Percentiles rank a stretch among this genome's conserved stretches.
phyloP scores from a whole-genome alignment of 2,888 invertebrate genomes.

The Arrhopalites spinosus region DNA sequence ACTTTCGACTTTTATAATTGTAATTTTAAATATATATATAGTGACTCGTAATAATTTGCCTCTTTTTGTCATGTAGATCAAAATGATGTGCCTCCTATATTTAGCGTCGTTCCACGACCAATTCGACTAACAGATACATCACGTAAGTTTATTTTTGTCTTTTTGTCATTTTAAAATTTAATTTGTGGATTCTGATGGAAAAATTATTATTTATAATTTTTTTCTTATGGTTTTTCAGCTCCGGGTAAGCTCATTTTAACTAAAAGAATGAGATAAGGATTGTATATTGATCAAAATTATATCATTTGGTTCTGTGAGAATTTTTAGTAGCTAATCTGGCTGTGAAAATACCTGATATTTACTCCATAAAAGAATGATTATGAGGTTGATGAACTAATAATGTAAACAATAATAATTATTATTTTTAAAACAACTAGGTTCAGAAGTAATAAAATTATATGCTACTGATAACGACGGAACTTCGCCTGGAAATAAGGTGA shows the following conservation, averaged over 20 bases:
- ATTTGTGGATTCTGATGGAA: background rate
- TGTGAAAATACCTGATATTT: too few species aligned
- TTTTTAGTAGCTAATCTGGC: too few species aligned
- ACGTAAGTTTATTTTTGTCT: conserved; percentile 62
- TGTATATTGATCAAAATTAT: too few species aligned
- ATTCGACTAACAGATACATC: conserved; percentile 83
- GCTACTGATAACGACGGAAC: conserved; percentile 81
- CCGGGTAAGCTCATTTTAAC: too few species aligned
- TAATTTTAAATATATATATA: conserved; percentile 25
- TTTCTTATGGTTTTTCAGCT: too few species aligned
- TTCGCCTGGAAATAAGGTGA: conserved; percentile 73
- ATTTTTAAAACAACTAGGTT: conserved; percentile 65
- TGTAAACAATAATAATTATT: too few species aligned
- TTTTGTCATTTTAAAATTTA: background rate
- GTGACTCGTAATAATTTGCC: too few species aligned
- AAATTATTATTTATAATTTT: conserved; percentile 60
- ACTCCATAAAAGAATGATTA: too few species aligned
- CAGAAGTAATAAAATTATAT: conserved; percentile 74
- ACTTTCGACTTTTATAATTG: conserved; percentile 38
- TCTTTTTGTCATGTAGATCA: conserved; percentile 64
- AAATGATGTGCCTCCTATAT: conserved; percentile 86
- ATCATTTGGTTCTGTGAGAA: too few species aligned
- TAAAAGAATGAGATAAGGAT: too few species aligned
- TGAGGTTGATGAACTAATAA: too few species aligned
- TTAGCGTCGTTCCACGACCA: conserved; percentile 79